Evolutionary conservation across 1,140 invertebrate genomes (phyloP), one percentile per base, ranked within the genome.

Genomic region (Teleopsis dalmanni): DNA sequence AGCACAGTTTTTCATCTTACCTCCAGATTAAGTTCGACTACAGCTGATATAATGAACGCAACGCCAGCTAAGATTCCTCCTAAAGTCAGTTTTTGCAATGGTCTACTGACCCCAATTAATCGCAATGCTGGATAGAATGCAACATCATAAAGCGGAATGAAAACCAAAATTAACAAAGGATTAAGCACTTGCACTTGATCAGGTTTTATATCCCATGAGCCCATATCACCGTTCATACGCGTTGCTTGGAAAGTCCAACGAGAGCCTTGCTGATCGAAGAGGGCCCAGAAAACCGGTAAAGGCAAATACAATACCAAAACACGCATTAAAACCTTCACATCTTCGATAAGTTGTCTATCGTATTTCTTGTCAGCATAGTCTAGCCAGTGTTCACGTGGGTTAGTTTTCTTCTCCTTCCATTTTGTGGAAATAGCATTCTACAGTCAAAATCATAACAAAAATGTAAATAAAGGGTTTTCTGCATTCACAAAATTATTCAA

Each of bases 171-270:
- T 1, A 92, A 72, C 23, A 91, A 56, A 0, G 87, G 85, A 71
- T 92, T 92, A 1, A 89, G 65, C 38, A 83, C 79, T 74, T 87
- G 84, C 77, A 89, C 79, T 70, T 89, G 87, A 71, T 90, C 87
- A 0, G 87, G 84, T 57, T 87, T 81, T n/a, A 89, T 70, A 4
- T 73, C 73, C 65, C 73, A 67, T 37, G 76, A 78, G 3, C 83
- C 81, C 26, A 95, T 72, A 36, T 83, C 72, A 9, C 94, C 91
- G 62, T 92, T 76, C 89, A 98, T 93, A 55, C 84, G 78, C 0
- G 83, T 83, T 9, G 93, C 94, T 77, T 98, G 94, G 51, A 96
- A 81, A 0, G 91, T 95, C 95, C 95, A 98, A 35, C 87, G 78
- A 0, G 93, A 95, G 5, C 91, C 93, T 78, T 85, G 84, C 68